phyloP scores from a whole-genome alignment of 2,888 invertebrate species.

The Lucinisca nassula region DNA sequence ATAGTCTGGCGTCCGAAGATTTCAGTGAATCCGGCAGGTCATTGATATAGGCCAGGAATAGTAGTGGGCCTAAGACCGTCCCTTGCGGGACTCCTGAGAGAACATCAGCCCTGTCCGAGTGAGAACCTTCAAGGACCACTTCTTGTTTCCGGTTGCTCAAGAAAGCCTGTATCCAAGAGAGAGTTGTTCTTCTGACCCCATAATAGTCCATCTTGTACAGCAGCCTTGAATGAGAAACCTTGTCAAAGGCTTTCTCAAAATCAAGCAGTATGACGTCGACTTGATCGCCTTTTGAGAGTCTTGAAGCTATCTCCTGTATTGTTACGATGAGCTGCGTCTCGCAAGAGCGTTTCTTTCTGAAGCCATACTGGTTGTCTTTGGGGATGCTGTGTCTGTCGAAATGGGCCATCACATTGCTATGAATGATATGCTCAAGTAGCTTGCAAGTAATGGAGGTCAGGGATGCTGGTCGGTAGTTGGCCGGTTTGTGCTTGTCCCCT shows the following conservation, averaged over 20 bases:
- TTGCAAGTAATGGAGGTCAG: constrained; percentile 3
- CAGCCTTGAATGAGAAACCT: constrained; percentile 4
- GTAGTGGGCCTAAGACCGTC: constrained; percentile 38
- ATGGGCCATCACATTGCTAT: too few species aligned
- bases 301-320: constrained; percentile 20
- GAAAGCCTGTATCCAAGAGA: constrained; percentile 9
- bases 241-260: constrained; percentile 38
- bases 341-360: too few species aligned
- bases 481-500: constrained; percentile 23
- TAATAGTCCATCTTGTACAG: constrained; percentile 17
- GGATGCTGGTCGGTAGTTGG: constrained; percentile 3
- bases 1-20: not conserved
- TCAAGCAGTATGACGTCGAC: constrained; percentile 31
- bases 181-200: constrained; percentile 11
- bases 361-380: constrained; percentile 29
- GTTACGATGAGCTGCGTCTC: constrained; percentile 27
- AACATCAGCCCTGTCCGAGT: constrained; percentile 14
- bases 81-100: constrained; percentile 40
- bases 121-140: constrained; percentile 1
- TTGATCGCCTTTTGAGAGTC: not conserved
- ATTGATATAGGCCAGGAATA: constrained; percentile 22
- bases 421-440: too few species aligned
- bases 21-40: constrained; percentile 11
- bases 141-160: constrained; percentile 26
- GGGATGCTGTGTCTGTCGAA: not conserved